Percentiles rank a stretch among this genome's conserved stretches.
Evolutionary conservation across 2,113 vertebrate species (phyloP).

Genomic region (Nanorana parkeri): DNA sequence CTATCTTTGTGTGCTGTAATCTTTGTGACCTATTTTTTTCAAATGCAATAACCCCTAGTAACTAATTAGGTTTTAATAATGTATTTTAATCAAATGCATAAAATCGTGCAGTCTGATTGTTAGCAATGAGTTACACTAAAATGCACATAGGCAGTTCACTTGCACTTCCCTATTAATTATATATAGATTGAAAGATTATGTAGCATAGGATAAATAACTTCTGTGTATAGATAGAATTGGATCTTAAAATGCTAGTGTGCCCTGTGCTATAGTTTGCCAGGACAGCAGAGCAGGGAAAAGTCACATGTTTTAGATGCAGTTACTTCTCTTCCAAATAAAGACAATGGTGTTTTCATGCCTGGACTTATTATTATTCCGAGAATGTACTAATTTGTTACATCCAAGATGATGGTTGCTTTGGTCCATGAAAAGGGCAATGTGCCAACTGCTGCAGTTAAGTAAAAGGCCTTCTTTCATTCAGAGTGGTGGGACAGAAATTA

Average conservation of each 20-base stretch:
- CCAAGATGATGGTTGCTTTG: constrained; percentile 92
- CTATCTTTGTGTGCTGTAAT: too few relatives aligned
- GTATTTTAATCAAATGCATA: too few relatives aligned
- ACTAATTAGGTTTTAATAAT: too few relatives aligned
- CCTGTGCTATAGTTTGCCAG: constrained; percentile 64
- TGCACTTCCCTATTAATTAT: too few relatives aligned
- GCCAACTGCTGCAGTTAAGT: constrained; percentile 77
- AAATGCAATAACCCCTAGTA: too few relatives aligned
- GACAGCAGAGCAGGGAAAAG: constrained; percentile 73
- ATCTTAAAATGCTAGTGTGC: background rate
- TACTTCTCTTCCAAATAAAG: constrained; percentile 85
- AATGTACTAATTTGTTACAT: constrained; percentile 99
- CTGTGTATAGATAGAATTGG: background rate
- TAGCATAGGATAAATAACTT: background rate
- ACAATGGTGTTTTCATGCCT: constrained; percentile 96
- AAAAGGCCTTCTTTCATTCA: constrained; percentile 84
- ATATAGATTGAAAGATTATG: background rate
- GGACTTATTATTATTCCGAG: constrained; percentile 98
- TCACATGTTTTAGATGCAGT: constrained; percentile 83
- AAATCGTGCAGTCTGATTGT: too few relatives aligned
- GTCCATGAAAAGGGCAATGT: constrained; percentile 85
- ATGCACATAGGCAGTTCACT: too few relatives aligned
- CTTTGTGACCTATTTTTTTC: too few relatives aligned
- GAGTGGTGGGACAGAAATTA: constrained; percentile 82
- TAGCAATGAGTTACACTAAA: too few relatives aligned